These are phyloP conservation scores for Coleophora flavipennella DNA, from an alignment of 2,888 invertebrate species.

Conservation along the genomic window DNA sequence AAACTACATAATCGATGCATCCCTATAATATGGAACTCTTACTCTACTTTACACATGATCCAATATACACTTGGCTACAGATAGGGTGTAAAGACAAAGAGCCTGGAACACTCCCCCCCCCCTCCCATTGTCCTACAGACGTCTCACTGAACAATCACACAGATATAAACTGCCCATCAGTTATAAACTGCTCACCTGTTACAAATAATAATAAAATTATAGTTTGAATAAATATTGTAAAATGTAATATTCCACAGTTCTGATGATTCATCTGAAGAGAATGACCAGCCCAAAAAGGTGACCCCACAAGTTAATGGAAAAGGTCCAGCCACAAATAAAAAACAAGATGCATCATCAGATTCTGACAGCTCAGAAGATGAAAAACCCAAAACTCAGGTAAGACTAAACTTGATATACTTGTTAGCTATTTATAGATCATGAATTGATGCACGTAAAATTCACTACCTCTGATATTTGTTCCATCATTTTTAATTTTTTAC, in stretches of 20 bases:
- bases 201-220: not conserved
- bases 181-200: not conserved
- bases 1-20: too few relatives aligned
- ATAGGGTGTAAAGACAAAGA: too few relatives aligned
- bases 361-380: constrained; percentile 58
- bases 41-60: too few relatives aligned
- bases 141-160: too few relatives aligned
- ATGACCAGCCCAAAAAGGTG: constrained; percentile 32
- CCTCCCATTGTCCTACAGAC: not conserved
- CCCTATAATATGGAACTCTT: too few relatives aligned
- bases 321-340: constrained; percentile 35
- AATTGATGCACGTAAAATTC: too few relatives aligned
- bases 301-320: constrained; percentile 40
- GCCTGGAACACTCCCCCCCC: not conserved
- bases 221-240: not conserved
- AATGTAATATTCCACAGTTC: constrained; percentile 16
- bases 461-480: too few relatives aligned
- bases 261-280: constrained; percentile 41
- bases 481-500: too few relatives aligned
- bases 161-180: not conserved
- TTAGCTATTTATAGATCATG: too few relatives aligned
- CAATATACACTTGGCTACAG: too few relatives aligned
- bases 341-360: constrained; percentile 41
- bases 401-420: not conserved
- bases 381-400: constrained; percentile 32